These are phyloP conservation scores for Premnoplex brunnescens DNA, from an alignment of 2,797 vertebrate genomes.

Conservation along the genomic window DNA sequence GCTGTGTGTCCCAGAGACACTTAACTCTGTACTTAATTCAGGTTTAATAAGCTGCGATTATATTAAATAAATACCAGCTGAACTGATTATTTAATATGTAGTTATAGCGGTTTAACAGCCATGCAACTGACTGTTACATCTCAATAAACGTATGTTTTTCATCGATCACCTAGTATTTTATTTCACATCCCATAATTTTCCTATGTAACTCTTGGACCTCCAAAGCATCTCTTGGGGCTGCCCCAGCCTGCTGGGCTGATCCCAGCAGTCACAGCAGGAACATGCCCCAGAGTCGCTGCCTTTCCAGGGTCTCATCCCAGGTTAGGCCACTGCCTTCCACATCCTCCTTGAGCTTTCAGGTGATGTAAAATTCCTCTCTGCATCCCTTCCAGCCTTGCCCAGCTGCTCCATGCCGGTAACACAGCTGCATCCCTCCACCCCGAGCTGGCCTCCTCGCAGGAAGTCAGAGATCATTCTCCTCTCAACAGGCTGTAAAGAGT, in stretches of 20 bases:
- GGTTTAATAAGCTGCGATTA: constrained; percentile 77
- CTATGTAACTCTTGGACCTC: not conserved
- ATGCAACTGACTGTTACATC: constrained; percentile 71
- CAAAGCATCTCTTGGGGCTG: not conserved
- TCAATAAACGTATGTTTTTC: constrained; percentile 72
- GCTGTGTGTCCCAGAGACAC: constrained; percentile 71
- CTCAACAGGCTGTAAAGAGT: constrained; percentile 53
- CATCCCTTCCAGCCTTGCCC: not conserved
- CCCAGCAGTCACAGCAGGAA: not conserved
- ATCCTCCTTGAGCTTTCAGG: not conserved
- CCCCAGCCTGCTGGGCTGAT: not conserved
- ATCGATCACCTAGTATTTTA: constrained; percentile 36
- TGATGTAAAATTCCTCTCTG: not conserved
- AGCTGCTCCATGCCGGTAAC: not conserved
- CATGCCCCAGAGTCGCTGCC: not conserved
- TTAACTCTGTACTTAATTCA: constrained; percentile 77
- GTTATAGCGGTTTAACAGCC: constrained; percentile 74
- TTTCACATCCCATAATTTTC: constrained; percentile 42
- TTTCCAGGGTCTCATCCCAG: not conserved
- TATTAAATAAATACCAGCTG: constrained; percentile 79
- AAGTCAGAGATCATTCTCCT: constrained; percentile 35
- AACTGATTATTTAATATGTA: constrained; percentile 76
- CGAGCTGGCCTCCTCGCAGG: not conserved
- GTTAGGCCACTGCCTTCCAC: not conserved
- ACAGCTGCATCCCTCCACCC: constrained; percentile 30